A percentile compares a stretch with the other conserved stretches of the same genome.
Conservation (phyloP, 2,113 vertebrate genomes). For the Pseudorasbora parva region DNA sequence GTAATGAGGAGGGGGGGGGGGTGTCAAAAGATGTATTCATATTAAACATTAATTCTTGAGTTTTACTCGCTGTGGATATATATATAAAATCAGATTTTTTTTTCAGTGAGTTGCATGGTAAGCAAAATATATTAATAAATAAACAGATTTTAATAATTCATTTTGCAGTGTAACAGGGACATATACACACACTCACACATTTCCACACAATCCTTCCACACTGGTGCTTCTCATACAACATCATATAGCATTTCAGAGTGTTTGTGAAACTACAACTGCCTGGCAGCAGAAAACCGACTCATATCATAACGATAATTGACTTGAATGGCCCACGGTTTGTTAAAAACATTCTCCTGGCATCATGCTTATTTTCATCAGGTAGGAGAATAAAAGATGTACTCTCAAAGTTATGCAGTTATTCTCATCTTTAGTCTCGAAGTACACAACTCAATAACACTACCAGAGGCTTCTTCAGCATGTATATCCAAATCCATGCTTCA, state of each 20-base stretch:
- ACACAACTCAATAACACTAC: background rate
- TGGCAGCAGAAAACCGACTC: constrained; percentile 3
- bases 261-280: background rate
- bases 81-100: background rate
- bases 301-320: background rate
- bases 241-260: background rate
- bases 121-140: constrained; percentile 17
- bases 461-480: background rate
- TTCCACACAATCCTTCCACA: background rate
- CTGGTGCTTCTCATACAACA: background rate
- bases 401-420: background rate
- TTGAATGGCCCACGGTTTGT: background rate
- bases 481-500: background rate
- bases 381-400: background rate
- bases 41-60: no score
- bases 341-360: background rate
- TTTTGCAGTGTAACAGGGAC: background rate
- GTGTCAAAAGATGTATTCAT: no score
- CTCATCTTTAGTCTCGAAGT: background rate
- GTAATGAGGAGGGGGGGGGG: no score
- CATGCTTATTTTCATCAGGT: background rate
- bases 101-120: background rate
- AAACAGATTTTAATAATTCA: constrained; percentile 5
- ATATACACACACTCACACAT: background rate
- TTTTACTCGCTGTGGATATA: no score